Evolutionary conservation across 2,113 vertebrate species (phyloP).

Genomic region (Procavia capensis): DNA sequence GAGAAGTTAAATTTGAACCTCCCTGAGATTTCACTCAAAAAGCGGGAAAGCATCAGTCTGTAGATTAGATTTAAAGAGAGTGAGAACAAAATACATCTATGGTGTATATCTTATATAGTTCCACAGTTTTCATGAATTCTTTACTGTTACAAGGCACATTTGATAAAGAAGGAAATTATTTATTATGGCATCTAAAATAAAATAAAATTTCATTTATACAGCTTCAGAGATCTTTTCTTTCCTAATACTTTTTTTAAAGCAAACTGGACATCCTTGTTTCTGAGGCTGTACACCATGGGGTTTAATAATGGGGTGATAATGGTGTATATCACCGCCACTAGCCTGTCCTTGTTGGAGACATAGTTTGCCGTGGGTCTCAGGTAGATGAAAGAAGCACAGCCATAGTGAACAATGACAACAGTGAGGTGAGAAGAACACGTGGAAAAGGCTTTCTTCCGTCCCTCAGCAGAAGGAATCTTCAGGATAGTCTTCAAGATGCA

Average conservation of each 20-base stretch:
- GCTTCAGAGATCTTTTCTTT: constrained; percentile 20
- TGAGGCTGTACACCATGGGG: constrained; percentile 61
- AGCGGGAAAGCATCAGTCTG: background rate
- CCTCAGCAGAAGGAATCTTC: constrained; percentile 63
- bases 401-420: constrained; percentile 75
- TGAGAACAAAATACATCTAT: background rate
- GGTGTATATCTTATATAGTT: background rate
- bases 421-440: constrained; percentile 79
- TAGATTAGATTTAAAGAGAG: background rate
- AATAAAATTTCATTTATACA: background rate
- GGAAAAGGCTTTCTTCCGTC: constrained; percentile 76
- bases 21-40: background rate
- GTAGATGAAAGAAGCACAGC: constrained; percentile 77
- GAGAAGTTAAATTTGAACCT: background rate
- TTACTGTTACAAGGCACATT: background rate
- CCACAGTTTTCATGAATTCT: background rate
- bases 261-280: constrained; percentile 65
- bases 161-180: background rate
- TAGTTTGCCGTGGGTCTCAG: constrained; percentile 71
- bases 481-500: constrained; percentile 71
- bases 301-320: constrained; percentile 62
- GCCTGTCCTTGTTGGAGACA: constrained; percentile 55
- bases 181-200: background rate
- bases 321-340: constrained; percentile 56
- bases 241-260: constrained; percentile 48